phyloP scores from a whole-genome alignment of 2,113 vertebrate genomes.

The Leptobrachium leishanense region DNA sequence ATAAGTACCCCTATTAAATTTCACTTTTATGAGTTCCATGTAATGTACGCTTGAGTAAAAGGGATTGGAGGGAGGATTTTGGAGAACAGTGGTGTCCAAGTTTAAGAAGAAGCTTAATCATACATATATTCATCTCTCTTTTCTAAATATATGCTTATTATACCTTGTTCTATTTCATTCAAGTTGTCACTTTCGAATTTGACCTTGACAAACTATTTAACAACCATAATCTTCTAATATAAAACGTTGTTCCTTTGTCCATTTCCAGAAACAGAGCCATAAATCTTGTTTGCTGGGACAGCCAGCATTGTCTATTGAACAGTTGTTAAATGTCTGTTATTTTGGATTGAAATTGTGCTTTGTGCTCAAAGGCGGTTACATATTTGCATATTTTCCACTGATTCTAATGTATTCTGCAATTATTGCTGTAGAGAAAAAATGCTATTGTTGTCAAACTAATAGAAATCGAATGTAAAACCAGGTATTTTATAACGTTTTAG shows the following conservation, averaged over 20 bases:
- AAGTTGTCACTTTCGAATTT: no score
- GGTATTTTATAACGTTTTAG: neutral
- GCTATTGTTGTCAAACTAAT: slow-evolving; percentile 1
- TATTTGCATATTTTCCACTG: neutral
- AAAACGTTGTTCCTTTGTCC: neutral
- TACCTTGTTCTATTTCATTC: neutral
- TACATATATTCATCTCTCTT: slow-evolving; percentile 11
- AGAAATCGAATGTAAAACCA: neutral
- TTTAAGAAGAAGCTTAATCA: neutral
- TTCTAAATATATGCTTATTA: neutral
- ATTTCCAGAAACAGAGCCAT: neutral
- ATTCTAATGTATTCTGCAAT: neutral
- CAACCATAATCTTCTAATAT: neutral
- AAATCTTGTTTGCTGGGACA: neutral
- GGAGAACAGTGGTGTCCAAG: no score
- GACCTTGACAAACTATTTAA: neutral
- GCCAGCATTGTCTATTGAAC: neutral
- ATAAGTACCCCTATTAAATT: no score
- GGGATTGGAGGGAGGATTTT: no score
- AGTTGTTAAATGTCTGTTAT: slow-evolving; percentile 2
- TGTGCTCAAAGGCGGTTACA: neutral
- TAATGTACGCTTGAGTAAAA: no score
- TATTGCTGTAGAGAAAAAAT: neutral
- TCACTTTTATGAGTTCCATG: no score
- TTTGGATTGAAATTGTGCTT: neutral